Evolutionary conservation across 2,797 vertebrate species (phyloP).

Genomic region (Eurystomus glaucurus): DNA sequence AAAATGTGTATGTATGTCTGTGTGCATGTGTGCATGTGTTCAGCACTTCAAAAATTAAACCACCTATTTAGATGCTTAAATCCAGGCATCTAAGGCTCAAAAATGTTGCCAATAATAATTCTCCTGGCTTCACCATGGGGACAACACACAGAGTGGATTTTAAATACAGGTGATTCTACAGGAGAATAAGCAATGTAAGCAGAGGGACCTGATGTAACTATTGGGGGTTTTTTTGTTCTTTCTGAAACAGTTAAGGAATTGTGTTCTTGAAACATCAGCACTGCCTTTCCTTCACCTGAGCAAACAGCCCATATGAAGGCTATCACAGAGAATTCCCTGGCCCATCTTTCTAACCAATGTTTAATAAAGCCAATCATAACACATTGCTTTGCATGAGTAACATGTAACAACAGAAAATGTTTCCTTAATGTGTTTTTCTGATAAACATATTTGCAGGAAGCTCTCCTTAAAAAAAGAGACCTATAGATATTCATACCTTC

Average conservation of each 20-base stretch:
- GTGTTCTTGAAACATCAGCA: background rate
- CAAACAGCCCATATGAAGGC: constrained; percentile 24
- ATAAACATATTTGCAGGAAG: background rate
- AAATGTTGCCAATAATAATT: constrained; percentile 43
- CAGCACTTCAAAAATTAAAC: constrained; percentile 23
- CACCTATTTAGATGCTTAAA: constrained; percentile 52
- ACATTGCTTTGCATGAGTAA: background rate
- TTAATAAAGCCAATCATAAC: background rate
- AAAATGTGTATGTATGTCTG: background rate
- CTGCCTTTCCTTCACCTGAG: constrained; percentile 8
- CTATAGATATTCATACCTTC: background rate
- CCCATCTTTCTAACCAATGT: background rate
- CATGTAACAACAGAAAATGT: background rate
- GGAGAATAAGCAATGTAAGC: background rate
- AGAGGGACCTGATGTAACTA: background rate
- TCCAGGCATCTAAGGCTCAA: constrained; percentile 17
- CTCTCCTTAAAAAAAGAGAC: background rate
- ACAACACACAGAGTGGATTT: background rate
- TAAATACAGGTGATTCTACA: constrained; percentile 38
- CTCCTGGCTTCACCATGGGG: background rate
- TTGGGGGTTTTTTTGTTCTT: background rate
- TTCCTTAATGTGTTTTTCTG: background rate
- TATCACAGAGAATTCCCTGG: background rate
- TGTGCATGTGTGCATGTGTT: background rate
- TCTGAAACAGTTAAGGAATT: background rate